Base-by-base conservation (phyloP, 2,888 invertebrate species). In the Pammene fasciana region DNA sequence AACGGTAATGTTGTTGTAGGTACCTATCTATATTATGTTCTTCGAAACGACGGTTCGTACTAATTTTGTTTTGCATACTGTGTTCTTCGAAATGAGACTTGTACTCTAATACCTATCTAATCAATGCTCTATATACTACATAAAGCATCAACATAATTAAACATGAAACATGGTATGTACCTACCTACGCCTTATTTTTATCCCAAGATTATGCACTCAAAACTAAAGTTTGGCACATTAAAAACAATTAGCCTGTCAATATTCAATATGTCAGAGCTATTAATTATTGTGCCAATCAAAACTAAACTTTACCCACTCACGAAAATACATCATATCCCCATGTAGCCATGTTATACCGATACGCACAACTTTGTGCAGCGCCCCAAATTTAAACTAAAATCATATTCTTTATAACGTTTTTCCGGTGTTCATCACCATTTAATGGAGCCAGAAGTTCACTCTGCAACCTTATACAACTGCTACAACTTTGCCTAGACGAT, bases 161-260 rank as follows among this genome's bases (percentile, higher is more conserved):
- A 26, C 26, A 26, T 26, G 26, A n/a, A n/a, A n/a, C n/a, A n/a
- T n/a, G n/a, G n/a, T n/a, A n/a, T n/a, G 26, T 26, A 26, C 26
- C 26, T 26, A 26, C 26, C 26, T 8, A 16, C 9, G 16, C 10
- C 5, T 16, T 8, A 16, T 8, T 14, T 4, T 14, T 14, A 38
- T 50, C 16, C 36, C 4, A 13, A 46, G 36, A 36, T 11, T 16
- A 38, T 48, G 46, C 36, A 48, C 45, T 36, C 36, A 10, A 11
- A 26, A 16, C 26, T 46, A 50, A 13, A 50, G 61, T 38, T 61
- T 61, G 61, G 61, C 61, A 57, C 43, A 38, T 9, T 13, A 14
- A 46, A 46, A 16, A 8, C 36, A 36, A 57, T 60, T 14, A 38
- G 48, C 18, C 48, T 48, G 61, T 16, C 61, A 61, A 48, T 14